Evolutionary conservation across 1,140 invertebrate species (phyloP), one percentile per base, ranked within the genome.

Genomic region (Solenopsis fugax): DNA sequence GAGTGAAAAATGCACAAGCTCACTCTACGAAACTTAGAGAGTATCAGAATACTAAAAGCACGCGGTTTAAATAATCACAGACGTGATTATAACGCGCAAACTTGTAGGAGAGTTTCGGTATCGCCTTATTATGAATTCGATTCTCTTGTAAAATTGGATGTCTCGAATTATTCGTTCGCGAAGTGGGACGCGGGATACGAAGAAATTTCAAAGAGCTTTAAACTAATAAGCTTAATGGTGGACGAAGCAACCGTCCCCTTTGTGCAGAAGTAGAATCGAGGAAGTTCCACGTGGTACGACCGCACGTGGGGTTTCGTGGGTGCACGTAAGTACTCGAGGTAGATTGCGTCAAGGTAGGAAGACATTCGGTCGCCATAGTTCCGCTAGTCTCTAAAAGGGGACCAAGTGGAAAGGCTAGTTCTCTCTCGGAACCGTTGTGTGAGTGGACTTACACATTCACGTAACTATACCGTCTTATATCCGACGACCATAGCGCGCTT

Each of bases 221-320:
- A 76, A 84, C 85, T 89, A 90, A 90, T 90, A 89, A 90, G 81
- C 86, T 90, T 89, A 89, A 90, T 90, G 89, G 88, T 69, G 58
- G 77, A 71, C 78, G 72, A 89, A 77, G 58, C 72, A 71, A 54
- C 16, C 50, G 45, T 71, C 75, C 54, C 73, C 76, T 90, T 90
- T 71, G 88, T 82, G 41, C 60, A 64, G n/a, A 64, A 85, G 64
- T 75, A 62, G 21, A 58, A 73, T 84, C 78, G 78, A 56, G 13
- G 34, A 90, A 88, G 71, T 85, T 90, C 34, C 86, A 62, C 29
- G 78, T 72, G 78, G 56, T 87, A 72, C 67, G 64, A 84, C 73
- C 85, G 50, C 85, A 89, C 73, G 52, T 62, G 86, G 72, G 69
- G 71, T 88, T 80, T 71, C 67, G 75, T 64, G 67, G 86, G 78